These are phyloP conservation scores for Pandion haliaetus DNA, from an alignment of 2,113 vertebrate species.

Conservation along the genomic window DNA sequence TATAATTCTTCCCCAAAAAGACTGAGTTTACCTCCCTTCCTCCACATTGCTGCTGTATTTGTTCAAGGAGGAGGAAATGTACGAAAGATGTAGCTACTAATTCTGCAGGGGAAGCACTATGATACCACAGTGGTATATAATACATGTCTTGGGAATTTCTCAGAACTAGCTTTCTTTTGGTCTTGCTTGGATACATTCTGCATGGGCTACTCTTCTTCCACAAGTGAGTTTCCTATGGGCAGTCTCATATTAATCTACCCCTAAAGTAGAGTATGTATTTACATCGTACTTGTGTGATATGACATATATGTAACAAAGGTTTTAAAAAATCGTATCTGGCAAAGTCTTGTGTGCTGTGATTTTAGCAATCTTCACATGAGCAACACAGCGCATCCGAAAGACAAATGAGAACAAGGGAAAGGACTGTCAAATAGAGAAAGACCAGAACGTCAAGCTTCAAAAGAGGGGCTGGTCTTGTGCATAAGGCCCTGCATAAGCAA, in stretches of 20 bases:
- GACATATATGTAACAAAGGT: not conserved
- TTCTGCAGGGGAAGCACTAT: not conserved
- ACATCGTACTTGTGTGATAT: not conserved
- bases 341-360: not conserved
- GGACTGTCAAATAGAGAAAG: conserved; percentile 57
- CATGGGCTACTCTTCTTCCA: not conserved
- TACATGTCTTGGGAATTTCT: not conserved
- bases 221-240: not conserved
- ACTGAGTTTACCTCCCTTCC: not conserved
- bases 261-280: not conserved
- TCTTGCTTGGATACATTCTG: not conserved
- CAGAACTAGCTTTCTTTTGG: not conserved
- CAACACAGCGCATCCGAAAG: not conserved
- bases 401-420: conserved; percentile 49
- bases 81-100: not conserved
- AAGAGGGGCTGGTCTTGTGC: conserved; percentile 17
- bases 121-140: not conserved
- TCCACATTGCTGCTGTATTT: not conserved
- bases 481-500: not conserved
- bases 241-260: not conserved
- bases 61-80: not conserved
- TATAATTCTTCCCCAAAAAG: not conserved
- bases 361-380: not conserved
- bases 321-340: not conserved
- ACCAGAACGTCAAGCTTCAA: conserved; percentile 38